Conservation (phyloP, 1,140 invertebrate genomes). For the Formica selysi region DNA sequence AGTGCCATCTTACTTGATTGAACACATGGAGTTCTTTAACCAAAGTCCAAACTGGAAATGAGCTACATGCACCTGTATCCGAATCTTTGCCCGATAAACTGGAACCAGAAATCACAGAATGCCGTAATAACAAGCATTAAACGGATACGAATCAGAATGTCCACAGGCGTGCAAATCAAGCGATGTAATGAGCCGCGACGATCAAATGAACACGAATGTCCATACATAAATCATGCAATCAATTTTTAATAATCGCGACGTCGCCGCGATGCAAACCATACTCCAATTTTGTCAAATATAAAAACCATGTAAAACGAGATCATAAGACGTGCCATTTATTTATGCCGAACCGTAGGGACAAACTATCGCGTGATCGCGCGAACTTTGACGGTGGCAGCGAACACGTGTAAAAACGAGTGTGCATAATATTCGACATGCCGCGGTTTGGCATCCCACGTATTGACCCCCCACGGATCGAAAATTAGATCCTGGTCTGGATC, state of each 20-base stretch:
- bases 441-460: slow-evolving; percentile 69
- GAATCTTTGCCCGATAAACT: background rate
- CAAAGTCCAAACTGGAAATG: slow-evolving; percentile 32
- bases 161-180: background rate
- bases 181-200: slow-evolving; percentile 7
- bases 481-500: slow-evolving; percentile 69
- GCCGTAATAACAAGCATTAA: background rate
- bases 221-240: background rate
- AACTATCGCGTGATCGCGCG: slow-evolving; percentile 58
- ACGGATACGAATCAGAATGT: background rate
- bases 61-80: background rate
- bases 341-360: slow-evolving; percentile 20
- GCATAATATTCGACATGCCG: slow-evolving; percentile 28
- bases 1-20: slow-evolving; percentile 56
- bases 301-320: slow-evolving; percentile 10
- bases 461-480: slow-evolving; percentile 79
- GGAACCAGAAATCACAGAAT: slow-evolving; percentile 3
- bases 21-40: slow-evolving; percentile 11
- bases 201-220: background rate
- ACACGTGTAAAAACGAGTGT: slow-evolving; percentile 63
- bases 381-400: slow-evolving; percentile 58
- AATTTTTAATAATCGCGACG: slow-evolving; percentile 6
- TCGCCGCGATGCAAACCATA: no score
- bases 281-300: slow-evolving; percentile 12
- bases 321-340: slow-evolving; percentile 49